Base-by-base conservation (phyloP, 2,888 invertebrate species). In the Cephus pulcher region DNA sequence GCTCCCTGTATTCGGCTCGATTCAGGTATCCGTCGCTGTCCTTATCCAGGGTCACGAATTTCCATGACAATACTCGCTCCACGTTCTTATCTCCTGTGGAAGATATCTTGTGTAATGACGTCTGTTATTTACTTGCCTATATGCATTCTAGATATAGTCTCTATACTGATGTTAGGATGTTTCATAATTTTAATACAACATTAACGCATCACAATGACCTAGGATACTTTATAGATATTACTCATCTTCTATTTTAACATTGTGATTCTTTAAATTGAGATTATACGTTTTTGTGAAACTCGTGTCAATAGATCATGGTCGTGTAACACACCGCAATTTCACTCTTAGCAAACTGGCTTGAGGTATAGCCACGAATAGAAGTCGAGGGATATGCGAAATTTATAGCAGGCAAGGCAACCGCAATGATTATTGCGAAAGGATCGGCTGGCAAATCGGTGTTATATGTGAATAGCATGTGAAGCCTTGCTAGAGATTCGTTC, bases 41-140 rank as follows among this genome's bases (percentile, higher is more conserved):
- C 81, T 93, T 93, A 92, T 99, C 98, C 86, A 98, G 93, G 81
- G 95, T 94, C 34, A 94, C 92, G 91, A 98, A 99, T 92, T 98
- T 98, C 98, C 98, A 99, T 83, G 96, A 95, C 23, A 97, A 93
- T 0, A 97, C 96, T 23, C 91, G 90, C 80, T 91, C 91, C 34
- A 88, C 86, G 76, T 89, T 89, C 77, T 91, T 90, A 75, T 91
- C 91, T 23, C 88, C 91, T 90, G 79, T 69, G 56, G 15, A 76
- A n/a, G 74, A 56, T 79, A 71, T 71, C 71, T 71, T 9, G 32
- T 12, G 12, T 71, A 32, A 12, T 71, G 71, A 71, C 71, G 71
- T 71, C 3, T 15, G 34, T 32, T 71, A 11, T 71, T 4, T 71
- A 34, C 11, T 71, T 6, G 71, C 12, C 33, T 71, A 76, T 30